Percentiles rank a stretch among this genome's conserved stretches.
These are phyloP conservation scores for Lottia scabra DNA, from an alignment of 2,888 invertebrate species.

Conservation along the genomic window DNA sequence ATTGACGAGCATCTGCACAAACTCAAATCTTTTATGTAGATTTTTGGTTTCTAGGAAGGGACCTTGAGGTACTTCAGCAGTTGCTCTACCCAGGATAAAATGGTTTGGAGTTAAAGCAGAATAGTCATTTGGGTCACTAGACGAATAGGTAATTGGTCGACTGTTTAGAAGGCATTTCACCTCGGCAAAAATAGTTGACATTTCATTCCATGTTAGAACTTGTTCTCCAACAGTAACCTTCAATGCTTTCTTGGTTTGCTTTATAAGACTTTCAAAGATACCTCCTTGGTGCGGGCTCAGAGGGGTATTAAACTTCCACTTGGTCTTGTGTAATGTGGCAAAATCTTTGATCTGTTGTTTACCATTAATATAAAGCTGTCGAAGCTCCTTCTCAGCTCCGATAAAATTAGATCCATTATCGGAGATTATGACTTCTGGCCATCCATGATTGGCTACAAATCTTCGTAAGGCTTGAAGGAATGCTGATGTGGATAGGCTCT, in stretches of 20 bases:
- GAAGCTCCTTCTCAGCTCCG: slow-evolving; percentile 11
- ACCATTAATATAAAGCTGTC: slow-evolving; percentile 7
- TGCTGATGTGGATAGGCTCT: neutral
- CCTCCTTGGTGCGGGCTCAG: slow-evolving; percentile 23
- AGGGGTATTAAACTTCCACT: slow-evolving; percentile 14
- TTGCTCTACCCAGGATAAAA: slow-evolving; percentile 15
- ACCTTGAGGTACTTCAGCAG: slow-evolving; percentile 14
- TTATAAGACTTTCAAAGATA: slow-evolving; percentile 17
- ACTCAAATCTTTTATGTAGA: slow-evolving; percentile 16
- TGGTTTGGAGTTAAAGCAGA: slow-evolving; percentile 22
- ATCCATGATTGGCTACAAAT: neutral
- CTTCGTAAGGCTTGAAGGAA: neutral
- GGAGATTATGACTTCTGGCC: slow-evolving; percentile 12
- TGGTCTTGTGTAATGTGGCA: slow-evolving; percentile 9
- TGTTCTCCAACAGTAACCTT: slow-evolving; percentile 12
- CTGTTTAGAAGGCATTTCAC: slow-evolving; percentile 18
- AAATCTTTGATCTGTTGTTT: slow-evolving; percentile 6
- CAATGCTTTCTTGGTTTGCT: slow-evolving; percentile 16
- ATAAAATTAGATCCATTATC: slow-evolving; percentile 15
- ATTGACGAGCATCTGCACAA: slow-evolving; percentile 14
- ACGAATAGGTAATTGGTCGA: slow-evolving; percentile 14
- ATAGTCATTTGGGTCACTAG: slow-evolving; percentile 16
- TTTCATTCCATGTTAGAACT: slow-evolving; percentile 16
- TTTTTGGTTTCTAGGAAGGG: slow-evolving; percentile 2
- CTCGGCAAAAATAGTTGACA: slow-evolving; percentile 16